Evolutionary conservation across 1,140 invertebrate genomes (phyloP), one percentile per base, ranked within the genome.

Genomic region (Drosophila arizonae): DNA sequence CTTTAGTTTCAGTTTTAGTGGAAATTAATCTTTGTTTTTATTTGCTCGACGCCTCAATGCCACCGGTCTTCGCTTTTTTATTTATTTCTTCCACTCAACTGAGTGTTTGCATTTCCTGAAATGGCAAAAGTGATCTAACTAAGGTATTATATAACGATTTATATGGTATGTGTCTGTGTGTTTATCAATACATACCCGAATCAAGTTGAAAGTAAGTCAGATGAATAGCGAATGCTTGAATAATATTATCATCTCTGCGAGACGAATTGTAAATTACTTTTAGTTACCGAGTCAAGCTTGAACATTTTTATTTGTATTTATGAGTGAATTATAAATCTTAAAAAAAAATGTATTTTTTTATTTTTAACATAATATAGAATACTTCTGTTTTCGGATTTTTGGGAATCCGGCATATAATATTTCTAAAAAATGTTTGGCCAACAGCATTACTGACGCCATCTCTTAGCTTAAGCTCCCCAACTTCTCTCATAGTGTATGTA

Each of bases 1-100:
- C 21, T 69, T 63, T 68, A 72, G 71, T 69, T 73, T 62, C 2
- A 30, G 50, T 67, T 55, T 79, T 72, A 65, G 68, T 73, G 73
- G 10, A 70, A 55, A 82, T 87, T 81, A 78, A 79, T 82, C 68
- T 62, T 33, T 76, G 69, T 50, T 76, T 76, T 73, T 87, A 76
- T 79, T 76, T 86, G 68, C 76, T 57, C 69, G 75, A 70, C 76
- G 39, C 66, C 17, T 86, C 81, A 85, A 85, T 85, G 81, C 81
- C 81, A 85, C 81, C 52, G 81, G 73, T 86, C 84, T 84, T 85
- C 17, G 77, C 51, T 61, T 50, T 72, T n/a, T 51, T 43, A 36
- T 46, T 50, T 48, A 65, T 54, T 41, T 43, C 46, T 64, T 33
- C 43, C 26, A 28, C 48, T 26, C 24, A 33, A 63, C 36, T 13